These are phyloP conservation scores for Meteorus sp. DNA, from an alignment of 1,140 invertebrate species.

Conservation along the genomic window DNA sequence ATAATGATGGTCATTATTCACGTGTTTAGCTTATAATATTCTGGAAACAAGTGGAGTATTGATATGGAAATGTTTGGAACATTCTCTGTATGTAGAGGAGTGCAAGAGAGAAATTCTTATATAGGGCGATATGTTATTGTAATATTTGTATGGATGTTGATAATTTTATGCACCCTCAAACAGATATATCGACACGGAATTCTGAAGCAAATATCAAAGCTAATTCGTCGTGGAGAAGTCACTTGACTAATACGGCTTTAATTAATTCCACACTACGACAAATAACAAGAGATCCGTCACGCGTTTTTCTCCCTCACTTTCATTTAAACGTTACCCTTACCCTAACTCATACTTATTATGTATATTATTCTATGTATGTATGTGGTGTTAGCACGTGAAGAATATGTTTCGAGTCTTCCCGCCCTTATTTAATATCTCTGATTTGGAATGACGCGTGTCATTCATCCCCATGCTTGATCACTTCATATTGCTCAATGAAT, in stretches of 20 bases:
- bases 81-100: not conserved
- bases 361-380: too few relatives aligned
- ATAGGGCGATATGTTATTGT: not conserved
- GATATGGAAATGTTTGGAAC: too few relatives aligned
- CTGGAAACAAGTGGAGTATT: too few relatives aligned
- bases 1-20: too few relatives aligned
- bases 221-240: constrained; percentile 9
- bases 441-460: not conserved
- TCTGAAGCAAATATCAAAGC: constrained; percentile 17
- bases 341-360: not conserved
- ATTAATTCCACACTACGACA: constrained; percentile 22
- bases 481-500: too few relatives aligned
- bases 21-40: too few relatives aligned
- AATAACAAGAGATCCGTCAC: constrained; percentile 27
- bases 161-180: constrained; percentile 25
- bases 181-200: not conserved
- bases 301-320: constrained; percentile 19
- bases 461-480: too few relatives aligned
- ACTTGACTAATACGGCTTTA: constrained; percentile 28
- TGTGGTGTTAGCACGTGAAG: constrained; percentile 14
- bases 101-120: constrained; percentile 4
- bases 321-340: not conserved
- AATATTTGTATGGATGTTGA: not conserved
- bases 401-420: constrained; percentile 22
- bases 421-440: constrained; percentile 9